A percentile compares a stretch with the other conserved stretches of the same genome.
Evolutionary conservation across 2,888 invertebrate genomes (phyloP).

Genomic region (Willowsia nigromaculata): DNA sequence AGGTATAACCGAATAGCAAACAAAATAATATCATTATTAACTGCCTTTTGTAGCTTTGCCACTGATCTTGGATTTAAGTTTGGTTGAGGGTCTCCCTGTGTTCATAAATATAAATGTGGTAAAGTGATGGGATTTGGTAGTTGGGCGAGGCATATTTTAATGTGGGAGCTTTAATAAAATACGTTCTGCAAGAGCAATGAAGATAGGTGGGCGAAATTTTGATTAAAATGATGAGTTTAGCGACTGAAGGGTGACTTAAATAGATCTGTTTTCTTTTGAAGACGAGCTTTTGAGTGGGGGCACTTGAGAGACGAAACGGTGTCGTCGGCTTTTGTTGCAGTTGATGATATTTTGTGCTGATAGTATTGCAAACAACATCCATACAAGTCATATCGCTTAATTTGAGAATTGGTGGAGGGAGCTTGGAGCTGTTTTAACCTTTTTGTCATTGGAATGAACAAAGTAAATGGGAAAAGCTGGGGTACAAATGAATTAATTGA

Average conservation of each 20-base stretch:
- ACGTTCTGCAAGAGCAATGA: background rate
- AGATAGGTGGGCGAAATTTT: conserved; percentile 27
- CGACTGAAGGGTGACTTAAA: background rate
- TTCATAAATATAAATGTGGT: background rate
- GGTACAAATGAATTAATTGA: background rate
- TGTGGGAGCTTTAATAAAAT: background rate
- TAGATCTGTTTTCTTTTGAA: background rate
- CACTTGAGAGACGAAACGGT: background rate
- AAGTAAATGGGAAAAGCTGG: background rate
- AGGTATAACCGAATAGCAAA: background rate
- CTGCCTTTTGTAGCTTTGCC: background rate
- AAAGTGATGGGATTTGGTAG: background rate
- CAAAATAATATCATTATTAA: background rate
- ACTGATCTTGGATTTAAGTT: conserved; percentile 6
- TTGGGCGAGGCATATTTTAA: background rate
- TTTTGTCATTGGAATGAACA: background rate
- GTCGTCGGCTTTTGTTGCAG: background rate
- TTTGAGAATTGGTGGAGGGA: background rate
- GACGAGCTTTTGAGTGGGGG: background rate
- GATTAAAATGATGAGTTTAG: background rate
- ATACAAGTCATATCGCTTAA: background rate
- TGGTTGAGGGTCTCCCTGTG: background rate
- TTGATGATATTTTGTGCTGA: background rate
- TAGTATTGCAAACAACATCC: background rate
- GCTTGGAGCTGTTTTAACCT: background rate